Percentiles rank a stretch among this genome's conserved stretches.
phyloP scores from a whole-genome alignment of 2,888 invertebrate species.

The Epinotia nisella region DNA sequence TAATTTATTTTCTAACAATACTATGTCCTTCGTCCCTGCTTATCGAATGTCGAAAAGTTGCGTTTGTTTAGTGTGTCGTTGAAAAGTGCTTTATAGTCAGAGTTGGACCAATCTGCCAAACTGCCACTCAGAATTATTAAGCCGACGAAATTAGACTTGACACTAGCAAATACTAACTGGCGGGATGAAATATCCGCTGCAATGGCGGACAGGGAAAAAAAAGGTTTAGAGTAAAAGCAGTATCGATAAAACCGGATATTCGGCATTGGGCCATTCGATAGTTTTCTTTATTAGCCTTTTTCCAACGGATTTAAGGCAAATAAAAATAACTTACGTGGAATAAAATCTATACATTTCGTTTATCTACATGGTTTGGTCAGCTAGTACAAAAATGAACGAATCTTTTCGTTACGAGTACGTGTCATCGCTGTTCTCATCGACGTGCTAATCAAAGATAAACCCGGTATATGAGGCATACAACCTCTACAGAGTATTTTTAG shows the following conservation, averaged over 20 bases:
- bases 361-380: not conserved
- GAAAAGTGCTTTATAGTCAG: slow-evolving; percentile 30
- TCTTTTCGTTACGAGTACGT: not conserved
- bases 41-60: slow-evolving; percentile 34
- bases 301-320: no score
- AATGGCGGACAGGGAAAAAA: not conserved
- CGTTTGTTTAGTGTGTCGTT: slow-evolving; percentile 31
- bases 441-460: slow-evolving; percentile 28
- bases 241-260: slow-evolving; percentile 10
- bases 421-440: not conserved
- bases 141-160: slow-evolving; percentile 30
- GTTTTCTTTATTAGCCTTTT: not conserved
- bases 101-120: slow-evolving; percentile 24
- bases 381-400: not conserved
- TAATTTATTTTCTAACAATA: slow-evolving; percentile 8
- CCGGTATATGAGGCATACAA: slow-evolving; percentile 26
- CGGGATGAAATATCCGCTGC: slow-evolving; percentile 13
- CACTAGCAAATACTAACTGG: slow-evolving; percentile 31
- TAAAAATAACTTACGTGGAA: no score
- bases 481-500: slow-evolving; percentile 38
- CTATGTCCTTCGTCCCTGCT: not conserved
- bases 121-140: slow-evolving; percentile 37
- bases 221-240: not conserved
- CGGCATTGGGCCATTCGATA: not conserved
- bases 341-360: no score